Evolutionary conservation across 2,888 invertebrate genomes (phyloP), one percentile per base, ranked within the genome.

Genomic region (Drosophila anomalata): DNA sequence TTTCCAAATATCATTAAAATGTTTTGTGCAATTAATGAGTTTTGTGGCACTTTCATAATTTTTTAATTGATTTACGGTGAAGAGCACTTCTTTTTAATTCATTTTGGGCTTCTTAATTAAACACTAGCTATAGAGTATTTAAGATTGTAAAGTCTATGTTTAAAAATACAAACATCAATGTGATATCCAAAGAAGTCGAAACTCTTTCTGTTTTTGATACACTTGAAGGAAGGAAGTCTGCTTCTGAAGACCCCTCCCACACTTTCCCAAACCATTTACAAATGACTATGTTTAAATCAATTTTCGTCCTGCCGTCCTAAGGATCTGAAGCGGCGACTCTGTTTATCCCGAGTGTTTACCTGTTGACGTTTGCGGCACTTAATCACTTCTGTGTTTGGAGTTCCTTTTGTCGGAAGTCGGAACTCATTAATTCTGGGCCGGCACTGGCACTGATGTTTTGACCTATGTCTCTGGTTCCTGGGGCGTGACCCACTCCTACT

Each of bases 361-460:
- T 82, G 81, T 78, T 73, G 81, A 87, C 65, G 87, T 80, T 78
- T 57, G 50, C 80, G 56, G 80, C 74, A 65, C 77, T 88, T 75
- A 86, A 84, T 88, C 87, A 84, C 70, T 73, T 73, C 50, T 58
- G 63, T 56, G 36, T 63, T 47, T 33, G 26, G 39, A 24, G 29
- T 54, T 53, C 24, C 17, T 24, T 67, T 56, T 65, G 72, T 87
- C 79, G 88, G 88, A 89, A 88, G 88, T 82, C 89, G 87, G 87
- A 88, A 89, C 87, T 89, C 88, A 89, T 78, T 75, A 87, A 77
- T 88, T 75, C 73, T 79, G 56, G 46, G 69, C 76, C 71, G 81
- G 87, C 76, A 77, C 17, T 1, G 17, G 17, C 17, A 74, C 73
- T 67, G 63, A 65, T 87, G 79, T 87, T 88, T 79, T 79, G 86